A percentile compares a stretch with the other conserved stretches of the same genome.
These are phyloP conservation scores for Solenopsis fugax DNA, from an alignment of 1,140 invertebrate genomes.

Conservation along the genomic window DNA sequence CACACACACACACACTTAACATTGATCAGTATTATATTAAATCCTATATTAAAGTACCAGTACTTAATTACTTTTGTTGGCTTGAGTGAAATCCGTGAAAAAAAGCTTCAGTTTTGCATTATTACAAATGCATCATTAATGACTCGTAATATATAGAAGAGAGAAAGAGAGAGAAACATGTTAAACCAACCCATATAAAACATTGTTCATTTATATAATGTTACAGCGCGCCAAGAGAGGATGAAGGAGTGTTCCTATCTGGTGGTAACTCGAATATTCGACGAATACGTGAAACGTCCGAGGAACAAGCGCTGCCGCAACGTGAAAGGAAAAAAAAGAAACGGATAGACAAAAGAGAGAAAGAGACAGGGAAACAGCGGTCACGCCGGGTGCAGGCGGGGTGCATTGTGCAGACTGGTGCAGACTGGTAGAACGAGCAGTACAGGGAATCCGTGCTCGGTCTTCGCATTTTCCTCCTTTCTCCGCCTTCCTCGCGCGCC, in stretches of 20 bases:
- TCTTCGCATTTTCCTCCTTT: constrained; percentile 44
- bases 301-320: neutral
- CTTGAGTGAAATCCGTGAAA: neutral
- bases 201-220: no score
- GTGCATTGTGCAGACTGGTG: constrained; percentile 44
- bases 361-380: constrained; percentile 11
- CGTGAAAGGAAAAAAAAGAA: constrained; percentile 8
- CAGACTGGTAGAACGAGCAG: constrained; percentile 33
- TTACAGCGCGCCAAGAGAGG: neutral
- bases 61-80: neutral
- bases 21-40: neutral
- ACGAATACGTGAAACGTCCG: neutral
- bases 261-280: neutral
- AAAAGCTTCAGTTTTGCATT: neutral
- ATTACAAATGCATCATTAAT: neutral
- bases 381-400: constrained; percentile 12
- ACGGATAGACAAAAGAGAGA: neutral
- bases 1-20: no score
- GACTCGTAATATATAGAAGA: no score
- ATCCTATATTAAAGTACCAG: no score
- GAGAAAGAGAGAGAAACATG: neutral
- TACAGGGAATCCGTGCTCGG: constrained; percentile 25
- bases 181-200: neutral
- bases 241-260: neutral
- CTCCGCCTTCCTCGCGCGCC: neutral